Base-by-base conservation (phyloP, 2,888 invertebrate genomes). In the Temnothorax rugatulus region DNA sequence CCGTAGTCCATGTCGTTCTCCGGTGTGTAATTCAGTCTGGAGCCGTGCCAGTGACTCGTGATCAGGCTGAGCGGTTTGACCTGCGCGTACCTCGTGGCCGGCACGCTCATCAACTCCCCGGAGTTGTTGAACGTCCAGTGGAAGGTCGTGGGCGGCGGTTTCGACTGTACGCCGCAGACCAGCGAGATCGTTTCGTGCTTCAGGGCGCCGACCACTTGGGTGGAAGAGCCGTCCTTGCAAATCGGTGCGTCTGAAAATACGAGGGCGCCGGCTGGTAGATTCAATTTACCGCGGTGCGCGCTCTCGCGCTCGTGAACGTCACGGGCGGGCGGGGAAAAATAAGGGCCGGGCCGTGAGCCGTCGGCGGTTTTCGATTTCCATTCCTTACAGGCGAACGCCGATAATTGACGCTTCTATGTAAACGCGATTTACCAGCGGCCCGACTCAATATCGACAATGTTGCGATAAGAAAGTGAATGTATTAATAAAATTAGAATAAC, bases 71-170 rank as follows among this genome's bases (percentile, higher is more conserved):
- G 86, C n/a, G 93, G 90, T 83, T 92, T 93, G 82, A 92, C 91
- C 89, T 93, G 94, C 68, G 95, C 94, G 91, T 95, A 96, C 92
- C 96, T 96, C 84, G 96, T 96, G 77, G 95, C 93, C 75, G 98
- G 97, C 90, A 98, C 96, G 95, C 97, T 97, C 85, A 97, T 97
- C 95, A 97, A 97, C 93, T 98, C 98, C 21, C 98, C 98, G 82
- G 98, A 98, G 94, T 98, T 98, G 95, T 98, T 98, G 96, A 98
- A 98, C 86, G 98, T 98, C 98, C 98, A 98, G 92, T 97, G 97
- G 95, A 98, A 98, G 92, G 97, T 96, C 89, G 97, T 97, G 71
- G 97, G 96, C 7, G 98, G 97, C 11, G 98, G 98, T 93, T 98
- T 98, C 90, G 98, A 97, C 93, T 98, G 98, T 86, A 98, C 98